phyloP scores from a whole-genome alignment of 2,888 invertebrate genomes.

The Linnaemya tessellans region DNA sequence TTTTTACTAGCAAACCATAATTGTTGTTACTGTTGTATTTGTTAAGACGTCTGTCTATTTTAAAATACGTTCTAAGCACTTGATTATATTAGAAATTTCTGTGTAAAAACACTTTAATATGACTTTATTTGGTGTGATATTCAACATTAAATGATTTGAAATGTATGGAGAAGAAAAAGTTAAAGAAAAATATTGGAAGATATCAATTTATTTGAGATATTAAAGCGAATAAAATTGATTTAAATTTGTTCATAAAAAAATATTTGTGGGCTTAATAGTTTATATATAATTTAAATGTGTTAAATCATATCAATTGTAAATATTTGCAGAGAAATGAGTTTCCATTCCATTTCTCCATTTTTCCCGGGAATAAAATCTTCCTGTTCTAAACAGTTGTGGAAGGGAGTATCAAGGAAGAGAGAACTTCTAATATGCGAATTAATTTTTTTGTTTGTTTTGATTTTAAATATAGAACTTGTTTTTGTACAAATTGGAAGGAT shows the following conservation, averaged over 20 bases:
- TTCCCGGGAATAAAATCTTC: too few relatives aligned
- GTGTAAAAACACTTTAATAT: slow-evolving; percentile 53
- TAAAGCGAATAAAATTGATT: neutral
- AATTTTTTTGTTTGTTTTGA: too few relatives aligned
- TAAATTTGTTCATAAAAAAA: neutral
- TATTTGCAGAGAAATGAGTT: too few relatives aligned
- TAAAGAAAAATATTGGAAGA: neutral
- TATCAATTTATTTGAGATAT: neutral
- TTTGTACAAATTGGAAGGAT: too few relatives aligned
- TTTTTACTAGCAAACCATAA: slow-evolving; percentile 55
- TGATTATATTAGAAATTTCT: slow-evolving; percentile 63
- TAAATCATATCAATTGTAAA: too few relatives aligned
- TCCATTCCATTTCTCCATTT: too few relatives aligned
- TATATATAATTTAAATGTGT: too few relatives aligned
- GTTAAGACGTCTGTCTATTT: slow-evolving; percentile 49
- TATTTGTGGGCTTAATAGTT: neutral
- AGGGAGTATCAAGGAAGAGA: too few relatives aligned
- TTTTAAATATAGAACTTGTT: too few relatives aligned
- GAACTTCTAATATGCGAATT: too few relatives aligned
- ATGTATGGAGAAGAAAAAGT: neutral
- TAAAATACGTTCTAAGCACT: slow-evolving; percentile 49
- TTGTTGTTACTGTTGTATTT: slow-evolving; percentile 24
- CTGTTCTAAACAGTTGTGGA: too few relatives aligned
- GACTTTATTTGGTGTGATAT: slow-evolving; percentile 66
- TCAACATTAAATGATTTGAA: slow-evolving; percentile 65